Evolutionary conservation across 1,140 invertebrate species (phyloP).

Genomic region (Limonius californicus): DNA sequence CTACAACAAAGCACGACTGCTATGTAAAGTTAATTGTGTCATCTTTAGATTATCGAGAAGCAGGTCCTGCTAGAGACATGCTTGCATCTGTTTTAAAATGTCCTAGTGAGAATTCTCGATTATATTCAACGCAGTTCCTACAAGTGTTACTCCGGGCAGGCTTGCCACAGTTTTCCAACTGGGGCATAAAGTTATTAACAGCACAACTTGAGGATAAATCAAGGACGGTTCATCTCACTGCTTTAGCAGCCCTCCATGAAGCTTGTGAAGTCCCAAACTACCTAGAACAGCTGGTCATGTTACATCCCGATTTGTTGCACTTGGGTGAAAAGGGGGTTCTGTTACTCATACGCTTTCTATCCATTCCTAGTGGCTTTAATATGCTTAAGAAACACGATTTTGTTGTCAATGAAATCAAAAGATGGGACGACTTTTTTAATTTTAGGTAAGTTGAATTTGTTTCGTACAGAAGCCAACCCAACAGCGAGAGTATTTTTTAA

Average conservation of each 20-base stretch:
- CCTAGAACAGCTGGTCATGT: constrained; percentile 71
- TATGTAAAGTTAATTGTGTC: constrained; percentile 91
- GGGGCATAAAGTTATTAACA: constrained; percentile 80
- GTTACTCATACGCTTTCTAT: constrained; percentile 77
- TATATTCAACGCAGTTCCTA: constrained; percentile 89
- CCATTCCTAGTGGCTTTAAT: constrained; percentile 67
- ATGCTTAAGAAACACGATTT: constrained; percentile 65
- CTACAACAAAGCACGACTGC: constrained; percentile 81
- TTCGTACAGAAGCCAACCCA: neutral
- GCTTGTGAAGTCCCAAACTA: constrained; percentile 84
- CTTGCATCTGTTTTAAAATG: constrained; percentile 65
- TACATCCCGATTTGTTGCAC: constrained; percentile 70
- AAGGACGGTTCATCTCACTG: constrained; percentile 68
- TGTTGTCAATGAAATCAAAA: constrained; percentile 67
- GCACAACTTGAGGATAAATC: constrained; percentile 78
- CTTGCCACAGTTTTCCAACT: constrained; percentile 61
- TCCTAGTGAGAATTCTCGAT: constrained; percentile 66
- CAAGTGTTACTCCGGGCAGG: constrained; percentile 74
- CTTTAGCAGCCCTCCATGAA: constrained; percentile 84
- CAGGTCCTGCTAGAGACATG: constrained; percentile 69
- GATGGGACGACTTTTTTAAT: constrained; percentile 72
- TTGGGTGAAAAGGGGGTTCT: constrained; percentile 81
- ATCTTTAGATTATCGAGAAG: constrained; percentile 77
- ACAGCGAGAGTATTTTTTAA: too few relatives aligned
- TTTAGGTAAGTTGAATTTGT: constrained; percentile 65